phyloP scores from a whole-genome alignment of 1,140 invertebrate genomes.

The Cydia splendana region DNA sequence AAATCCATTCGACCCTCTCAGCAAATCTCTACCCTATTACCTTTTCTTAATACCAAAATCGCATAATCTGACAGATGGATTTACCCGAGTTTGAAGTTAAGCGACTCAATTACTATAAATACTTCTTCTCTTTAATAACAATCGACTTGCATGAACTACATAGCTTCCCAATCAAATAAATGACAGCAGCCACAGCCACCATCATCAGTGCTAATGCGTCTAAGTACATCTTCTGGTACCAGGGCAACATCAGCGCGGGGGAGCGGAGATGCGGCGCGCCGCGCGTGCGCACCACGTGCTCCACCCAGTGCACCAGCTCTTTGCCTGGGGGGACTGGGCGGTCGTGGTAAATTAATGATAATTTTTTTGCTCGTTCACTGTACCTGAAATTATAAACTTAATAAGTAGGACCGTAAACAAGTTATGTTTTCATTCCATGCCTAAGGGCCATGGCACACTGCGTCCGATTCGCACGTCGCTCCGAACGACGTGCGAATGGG shows the following conservation, averaged over 20 bases:
- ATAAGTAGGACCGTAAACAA: neutral
- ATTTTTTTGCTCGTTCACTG: constrained; percentile 44
- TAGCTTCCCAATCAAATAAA: neutral
- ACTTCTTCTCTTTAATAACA: neutral
- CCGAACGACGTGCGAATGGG: too few species aligned
- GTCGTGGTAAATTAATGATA: constrained; percentile 56
- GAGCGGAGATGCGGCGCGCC: constrained; percentile 57
- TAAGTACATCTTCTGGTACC: constrained; percentile 59
- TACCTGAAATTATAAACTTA: constrained; percentile 45
- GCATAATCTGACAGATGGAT: too few species aligned
- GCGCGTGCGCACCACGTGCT: constrained; percentile 53
- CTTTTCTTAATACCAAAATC: too few species aligned
- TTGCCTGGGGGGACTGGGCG: constrained; percentile 47
- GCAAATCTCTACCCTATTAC: too few species aligned
- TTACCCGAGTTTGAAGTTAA: too few species aligned
- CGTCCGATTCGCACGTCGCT: too few species aligned
- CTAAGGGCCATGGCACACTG: too few species aligned
- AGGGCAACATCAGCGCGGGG: constrained; percentile 46
- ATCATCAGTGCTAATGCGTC: constrained; percentile 45
- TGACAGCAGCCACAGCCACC: neutral
- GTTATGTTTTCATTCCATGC: too few species aligned
- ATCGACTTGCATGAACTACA: neutral
- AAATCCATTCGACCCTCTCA: too few species aligned
- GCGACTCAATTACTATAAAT: neutral
- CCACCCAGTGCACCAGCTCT: constrained; percentile 57